Evolutionary conservation across 2,797 vertebrate species (phyloP).

Genomic region (Gymnocypris eckloni): DNA sequence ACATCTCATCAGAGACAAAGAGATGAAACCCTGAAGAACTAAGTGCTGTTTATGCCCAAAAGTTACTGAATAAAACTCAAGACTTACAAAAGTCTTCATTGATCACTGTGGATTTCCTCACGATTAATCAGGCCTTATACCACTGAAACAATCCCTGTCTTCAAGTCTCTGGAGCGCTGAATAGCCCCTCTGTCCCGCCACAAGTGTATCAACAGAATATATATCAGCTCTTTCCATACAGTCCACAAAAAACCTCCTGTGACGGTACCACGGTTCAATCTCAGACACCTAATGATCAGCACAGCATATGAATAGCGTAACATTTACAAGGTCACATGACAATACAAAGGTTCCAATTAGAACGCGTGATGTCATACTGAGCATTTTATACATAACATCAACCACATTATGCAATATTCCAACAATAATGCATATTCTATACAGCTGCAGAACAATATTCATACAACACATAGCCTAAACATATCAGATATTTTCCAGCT

Average conservation of each 20-base stretch:
- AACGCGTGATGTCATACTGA: background rate
- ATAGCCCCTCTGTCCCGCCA: background rate
- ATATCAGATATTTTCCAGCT: background rate
- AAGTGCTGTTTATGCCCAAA: background rate
- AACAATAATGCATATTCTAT: background rate
- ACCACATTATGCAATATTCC: background rate
- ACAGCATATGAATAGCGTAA: background rate
- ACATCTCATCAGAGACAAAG: background rate
- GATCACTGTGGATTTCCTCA: background rate
- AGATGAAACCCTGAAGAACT: background rate
- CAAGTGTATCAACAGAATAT: slow-evolving; percentile 18
- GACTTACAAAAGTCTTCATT: background rate
- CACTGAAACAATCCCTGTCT: background rate
- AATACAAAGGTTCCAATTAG: background rate
- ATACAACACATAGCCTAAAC: background rate
- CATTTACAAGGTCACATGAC: background rate
- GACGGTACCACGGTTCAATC: no score
- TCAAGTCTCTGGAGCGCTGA: slow-evolving; percentile 13
- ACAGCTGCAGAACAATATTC: background rate
- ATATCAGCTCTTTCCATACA: slow-evolving; percentile 17
- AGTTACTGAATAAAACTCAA: background rate
- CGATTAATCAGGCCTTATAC: background rate
- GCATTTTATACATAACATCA: background rate
- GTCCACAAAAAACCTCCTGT: background rate
- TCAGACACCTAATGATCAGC: background rate